Evolutionary conservation across 2,113 vertebrate species (phyloP), one percentile per base, ranked within the genome.

Genomic region (Pollachius pollachius): DNA sequence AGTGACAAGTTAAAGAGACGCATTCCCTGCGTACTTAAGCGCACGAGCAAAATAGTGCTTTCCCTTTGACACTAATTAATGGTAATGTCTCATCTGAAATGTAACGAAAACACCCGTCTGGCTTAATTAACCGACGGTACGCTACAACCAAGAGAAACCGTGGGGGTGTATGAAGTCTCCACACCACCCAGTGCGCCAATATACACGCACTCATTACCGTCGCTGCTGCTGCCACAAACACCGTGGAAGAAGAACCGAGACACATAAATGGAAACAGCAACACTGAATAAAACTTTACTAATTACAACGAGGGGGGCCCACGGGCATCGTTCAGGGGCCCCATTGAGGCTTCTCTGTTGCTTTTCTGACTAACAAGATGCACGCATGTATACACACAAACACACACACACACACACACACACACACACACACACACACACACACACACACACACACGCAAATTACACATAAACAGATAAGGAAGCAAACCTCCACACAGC

Each of bases 91-190:
- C 73, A 71, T 80, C 72, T 82, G 79, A 86, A 85, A 83, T 71
- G 74, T 71, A 77, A 83, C 74, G 79, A 81, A 88, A 91, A 85
- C 85, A 88, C 63, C 81, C 74, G 73, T 86, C 79, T 67, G 54
- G 83, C 77, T 82, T 89, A 84, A 90, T 91, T 86, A 89, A 83
- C 85, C 81, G 87, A 84, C 82, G 80, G 73, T 74, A 78, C 82
- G 76, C 85, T 85, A 78, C 82, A 84, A 77, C 72, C 64, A 77
- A 58, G 30, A 85, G 65, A 75, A 76, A 77, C 71, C 52, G 79
- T 78, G 83, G 37, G 37, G 79, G 78, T 80, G 82, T 80, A 73
- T 72, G 76, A 78, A 75, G 77, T 76, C 73, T 87, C 71, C 62
- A 73, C 64, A 12, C 78, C 74, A 73, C 84, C 75, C 80, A 72